Evolutionary conservation across 2,888 invertebrate genomes (phyloP).

Genomic region (Actias luna): DNA sequence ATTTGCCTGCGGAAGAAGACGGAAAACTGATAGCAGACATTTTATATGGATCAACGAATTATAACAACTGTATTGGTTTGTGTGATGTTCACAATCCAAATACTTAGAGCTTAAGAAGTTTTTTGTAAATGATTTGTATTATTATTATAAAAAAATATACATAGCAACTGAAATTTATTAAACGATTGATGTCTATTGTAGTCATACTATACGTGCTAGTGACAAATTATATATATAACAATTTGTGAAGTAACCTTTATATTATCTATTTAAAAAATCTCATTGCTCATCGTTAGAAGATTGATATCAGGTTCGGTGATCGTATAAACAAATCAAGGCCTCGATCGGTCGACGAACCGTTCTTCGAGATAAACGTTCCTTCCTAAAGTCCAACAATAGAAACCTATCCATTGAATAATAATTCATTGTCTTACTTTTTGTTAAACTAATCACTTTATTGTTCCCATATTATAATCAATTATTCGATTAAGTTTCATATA

Average conservation of each 20-base stretch:
- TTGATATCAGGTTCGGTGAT: constrained; percentile 70
- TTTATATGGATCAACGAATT: no score
- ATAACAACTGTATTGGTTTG: no score
- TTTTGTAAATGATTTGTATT: no score
- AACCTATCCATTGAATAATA: constrained; percentile 75
- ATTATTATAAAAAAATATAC: no score
- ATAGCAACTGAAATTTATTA: neutral
- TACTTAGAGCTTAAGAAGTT: no score
- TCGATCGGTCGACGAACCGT: constrained; percentile 64
- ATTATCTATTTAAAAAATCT: constrained; percentile 65
- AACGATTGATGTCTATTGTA: constrained; percentile 37
- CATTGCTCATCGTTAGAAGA: constrained; percentile 68
- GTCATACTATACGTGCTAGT: constrained; percentile 33
- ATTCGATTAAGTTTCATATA: constrained; percentile 77
- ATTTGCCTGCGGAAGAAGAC: no score
- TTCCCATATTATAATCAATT: constrained; percentile 79
- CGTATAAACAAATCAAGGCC: constrained; percentile 76
- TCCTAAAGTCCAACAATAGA: constrained; percentile 64
- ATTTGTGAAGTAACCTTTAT: constrained; percentile 55
- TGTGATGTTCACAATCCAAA: no score
- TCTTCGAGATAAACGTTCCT: constrained; percentile 57
- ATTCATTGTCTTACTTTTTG: constrained; percentile 80
- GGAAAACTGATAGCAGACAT: no score
- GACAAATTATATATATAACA: constrained; percentile 58
- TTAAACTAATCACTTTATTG: constrained; percentile 81